Conservation (phyloP, 2,797 vertebrate genomes). For the Enteromius afrohamiltoni region DNA sequence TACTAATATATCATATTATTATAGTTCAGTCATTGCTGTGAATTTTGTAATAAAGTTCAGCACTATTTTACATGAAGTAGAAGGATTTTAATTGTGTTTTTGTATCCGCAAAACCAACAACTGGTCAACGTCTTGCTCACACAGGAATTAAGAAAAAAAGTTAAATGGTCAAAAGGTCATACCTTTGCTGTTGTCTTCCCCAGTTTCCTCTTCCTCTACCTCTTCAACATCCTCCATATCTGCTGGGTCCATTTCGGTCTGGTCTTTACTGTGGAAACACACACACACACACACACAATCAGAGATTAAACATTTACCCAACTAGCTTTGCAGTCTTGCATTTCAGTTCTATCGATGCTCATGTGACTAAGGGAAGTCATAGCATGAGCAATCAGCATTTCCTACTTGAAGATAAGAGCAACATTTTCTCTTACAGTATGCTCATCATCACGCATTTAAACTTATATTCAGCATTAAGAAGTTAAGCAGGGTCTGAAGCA, state of each 20-base stretch:
- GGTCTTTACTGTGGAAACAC: constrained; percentile 91
- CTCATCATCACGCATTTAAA: neutral
- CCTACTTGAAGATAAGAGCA: neutral
- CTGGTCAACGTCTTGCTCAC: neutral
- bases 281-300: constrained; percentile 52
- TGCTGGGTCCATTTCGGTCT: constrained; percentile 94
- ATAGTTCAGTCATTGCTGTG: neutral
- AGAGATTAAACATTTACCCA: neutral
- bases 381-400: neutral
- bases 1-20: too few species aligned
- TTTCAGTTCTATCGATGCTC: neutral
- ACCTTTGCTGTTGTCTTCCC: constrained; percentile 98
- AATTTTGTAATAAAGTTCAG: neutral
- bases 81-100: neutral
- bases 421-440: too few species aligned
- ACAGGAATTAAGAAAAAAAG: neutral
- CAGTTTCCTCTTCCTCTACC: constrained; percentile 95
- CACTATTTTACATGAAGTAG: neutral
- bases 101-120: neutral
- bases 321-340: neutral
- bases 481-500: neutral
- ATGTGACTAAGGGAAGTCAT: too few species aligned
- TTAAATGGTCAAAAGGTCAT: constrained; percentile 2
- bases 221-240: constrained; percentile 99
- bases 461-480: neutral